A percentile compares a stretch with the other conserved stretches of the same genome.
Evolutionary conservation across 2,797 vertebrate genomes (phyloP).

Genomic region (Otus scops): DNA sequence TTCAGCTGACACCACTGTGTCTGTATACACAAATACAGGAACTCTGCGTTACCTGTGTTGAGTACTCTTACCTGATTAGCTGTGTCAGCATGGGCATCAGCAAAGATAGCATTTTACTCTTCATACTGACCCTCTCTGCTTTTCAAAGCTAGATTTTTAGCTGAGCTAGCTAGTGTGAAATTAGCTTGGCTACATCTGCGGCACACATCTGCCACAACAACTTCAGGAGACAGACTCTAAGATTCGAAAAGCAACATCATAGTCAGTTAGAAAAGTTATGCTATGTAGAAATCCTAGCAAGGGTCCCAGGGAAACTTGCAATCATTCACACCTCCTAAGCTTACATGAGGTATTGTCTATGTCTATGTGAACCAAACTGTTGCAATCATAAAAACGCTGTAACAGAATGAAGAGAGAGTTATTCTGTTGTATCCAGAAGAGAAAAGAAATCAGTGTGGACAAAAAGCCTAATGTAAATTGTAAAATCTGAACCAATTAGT

Average conservation of each 20-base stretch:
- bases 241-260: neutral
- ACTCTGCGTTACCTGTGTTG: fast-evolving
- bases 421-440: conserved; percentile 11
- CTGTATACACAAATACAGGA: neutral
- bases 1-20: neutral
- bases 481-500: conserved; percentile 63
- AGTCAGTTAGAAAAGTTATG: neutral
- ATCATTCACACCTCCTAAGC: neutral
- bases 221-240: neutral
- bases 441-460: conserved; percentile 37
- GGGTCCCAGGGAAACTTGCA: neutral
- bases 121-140: neutral
- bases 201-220: neutral
- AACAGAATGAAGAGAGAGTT: conserved; percentile 19
- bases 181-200: neutral
- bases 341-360: neutral
- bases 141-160: neutral
- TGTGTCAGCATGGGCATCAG: neutral
- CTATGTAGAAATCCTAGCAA: neutral
- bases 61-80: neutral
- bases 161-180: neutral
- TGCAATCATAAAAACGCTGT: neutral
- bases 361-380: neutral
- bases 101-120: neutral
- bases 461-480: conserved; percentile 19